These are phyloP conservation scores for Acropternis orthonyx DNA, from an alignment of 2,797 vertebrate genomes.

Conservation along the genomic window DNA sequence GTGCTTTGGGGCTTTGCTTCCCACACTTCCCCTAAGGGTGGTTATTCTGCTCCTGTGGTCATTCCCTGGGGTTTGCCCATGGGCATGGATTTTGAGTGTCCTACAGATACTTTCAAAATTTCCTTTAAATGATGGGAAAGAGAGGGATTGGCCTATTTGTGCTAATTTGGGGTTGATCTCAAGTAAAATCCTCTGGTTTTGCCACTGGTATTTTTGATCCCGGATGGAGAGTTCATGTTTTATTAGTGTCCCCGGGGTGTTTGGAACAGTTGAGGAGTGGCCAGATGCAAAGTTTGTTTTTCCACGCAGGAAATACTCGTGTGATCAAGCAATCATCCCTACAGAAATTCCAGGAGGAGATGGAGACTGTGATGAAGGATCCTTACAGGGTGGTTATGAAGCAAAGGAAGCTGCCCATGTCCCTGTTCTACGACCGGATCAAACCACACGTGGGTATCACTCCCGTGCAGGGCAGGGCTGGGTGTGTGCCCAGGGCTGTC, in stretches of 20 bases:
- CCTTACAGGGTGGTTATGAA: conserved; percentile 96
- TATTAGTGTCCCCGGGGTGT: accelerated
- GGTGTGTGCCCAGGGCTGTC: not conserved
- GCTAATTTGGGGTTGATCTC: not conserved
- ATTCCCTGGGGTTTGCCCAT: accelerated
- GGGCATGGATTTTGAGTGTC: too few relatives aligned
- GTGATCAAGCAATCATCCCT: conserved; percentile 97
- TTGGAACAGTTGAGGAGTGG: not conserved
- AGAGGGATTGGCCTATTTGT: not conserved
- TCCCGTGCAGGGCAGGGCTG: not conserved
- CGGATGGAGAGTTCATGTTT: not conserved
- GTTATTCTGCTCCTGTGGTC: not conserved
- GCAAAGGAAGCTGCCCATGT: conserved; percentile 94
- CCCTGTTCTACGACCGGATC: conserved; percentile 88
- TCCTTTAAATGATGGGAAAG: not conserved
- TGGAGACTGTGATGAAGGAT: conserved; percentile 90
- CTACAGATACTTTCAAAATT: not conserved
- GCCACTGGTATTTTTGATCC: not conserved
- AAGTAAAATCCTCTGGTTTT: not conserved
- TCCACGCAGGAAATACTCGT: conserved; percentile 88
- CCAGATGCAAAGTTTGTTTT: not conserved
- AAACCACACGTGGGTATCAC: conserved; percentile 89
- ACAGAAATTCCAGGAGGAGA: conserved; percentile 97
- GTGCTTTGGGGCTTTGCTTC: not conserved
- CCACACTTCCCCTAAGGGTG: accelerated